These are phyloP conservation scores for Hyles vespertilio DNA, from an alignment of 1,140 invertebrate genomes.

Conservation along the genomic window DNA sequence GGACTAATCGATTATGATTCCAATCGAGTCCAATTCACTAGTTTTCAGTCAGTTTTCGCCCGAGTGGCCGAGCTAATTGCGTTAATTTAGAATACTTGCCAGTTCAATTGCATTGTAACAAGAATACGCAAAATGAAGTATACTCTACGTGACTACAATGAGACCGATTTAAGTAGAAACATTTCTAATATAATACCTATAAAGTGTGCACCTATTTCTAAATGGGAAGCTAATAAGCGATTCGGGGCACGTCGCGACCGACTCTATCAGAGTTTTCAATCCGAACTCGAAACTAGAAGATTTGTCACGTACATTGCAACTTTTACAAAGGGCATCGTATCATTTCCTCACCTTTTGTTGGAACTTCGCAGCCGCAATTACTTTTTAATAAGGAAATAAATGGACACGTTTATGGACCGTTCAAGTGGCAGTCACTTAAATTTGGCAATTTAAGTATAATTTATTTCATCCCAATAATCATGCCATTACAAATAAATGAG, in stretches of 20 bases:
- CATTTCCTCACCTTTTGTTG: constrained; percentile 48
- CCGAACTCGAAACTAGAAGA: constrained; percentile 61
- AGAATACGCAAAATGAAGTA: constrained; percentile 21
- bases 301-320: constrained; percentile 68
- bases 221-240: constrained; percentile 53
- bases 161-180: constrained; percentile 23
- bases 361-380: constrained; percentile 31
- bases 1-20: constrained; percentile 27
- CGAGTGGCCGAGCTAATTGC: constrained; percentile 35
- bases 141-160: constrained; percentile 32
- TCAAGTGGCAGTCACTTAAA: no score
- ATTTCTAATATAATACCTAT: constrained; percentile 44
- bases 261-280: constrained; percentile 73
- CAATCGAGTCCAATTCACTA: constrained; percentile 34
- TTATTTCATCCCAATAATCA: no score
- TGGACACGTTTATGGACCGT: not conserved
- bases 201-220: constrained; percentile 48
- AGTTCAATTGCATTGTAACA: constrained; percentile 33
- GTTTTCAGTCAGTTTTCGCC: constrained; percentile 35
- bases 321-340: constrained; percentile 58
- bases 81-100: constrained; percentile 39
- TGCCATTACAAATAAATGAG: no score
- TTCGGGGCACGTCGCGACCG: constrained; percentile 54
- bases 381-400: constrained; percentile 18
- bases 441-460: no score